Evolutionary conservation across 1,140 invertebrate genomes (phyloP).

Genomic region (Psix sp.): DNA sequence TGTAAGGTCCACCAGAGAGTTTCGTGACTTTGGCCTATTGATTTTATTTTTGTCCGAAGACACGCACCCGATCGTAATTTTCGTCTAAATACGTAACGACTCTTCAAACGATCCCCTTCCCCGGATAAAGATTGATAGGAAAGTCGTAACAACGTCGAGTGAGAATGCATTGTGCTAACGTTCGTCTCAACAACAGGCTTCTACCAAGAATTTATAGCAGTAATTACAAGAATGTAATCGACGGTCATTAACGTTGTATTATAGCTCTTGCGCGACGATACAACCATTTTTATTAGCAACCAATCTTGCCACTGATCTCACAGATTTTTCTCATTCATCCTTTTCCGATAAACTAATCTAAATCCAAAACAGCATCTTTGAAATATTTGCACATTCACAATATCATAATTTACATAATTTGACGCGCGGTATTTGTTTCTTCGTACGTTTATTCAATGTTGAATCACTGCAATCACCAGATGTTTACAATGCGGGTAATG

Average conservation of each 20-base stretch:
- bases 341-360: neutral
- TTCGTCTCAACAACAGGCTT: constrained; percentile 57
- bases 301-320: constrained; percentile 41
- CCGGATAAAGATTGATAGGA: constrained; percentile 62
- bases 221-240: constrained; percentile 73
- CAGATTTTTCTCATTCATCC: constrained; percentile 7
- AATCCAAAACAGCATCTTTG: neutral
- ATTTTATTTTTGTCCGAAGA: constrained; percentile 39
- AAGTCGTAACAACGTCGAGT: constrained; percentile 66
- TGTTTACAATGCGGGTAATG: constrained; percentile 42
- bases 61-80: constrained; percentile 42
- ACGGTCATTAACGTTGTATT: constrained; percentile 74
- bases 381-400: neutral
- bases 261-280: constrained; percentile 63
- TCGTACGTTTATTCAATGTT: constrained; percentile 21
- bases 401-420: constrained; percentile 8
- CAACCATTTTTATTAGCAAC: constrained; percentile 70
- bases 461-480: constrained; percentile 22
- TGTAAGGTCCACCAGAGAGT: constrained; percentile 13
- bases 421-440: constrained; percentile 5
- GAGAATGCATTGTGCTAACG: constrained; percentile 66
- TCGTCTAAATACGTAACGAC: constrained; percentile 54
- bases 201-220: constrained; percentile 69
- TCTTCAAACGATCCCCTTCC: constrained; percentile 51
- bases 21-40: constrained; percentile 34